Conservation (phyloP, 92 coral and sea anemone species). For the Zoanthus solanderi region DNA sequence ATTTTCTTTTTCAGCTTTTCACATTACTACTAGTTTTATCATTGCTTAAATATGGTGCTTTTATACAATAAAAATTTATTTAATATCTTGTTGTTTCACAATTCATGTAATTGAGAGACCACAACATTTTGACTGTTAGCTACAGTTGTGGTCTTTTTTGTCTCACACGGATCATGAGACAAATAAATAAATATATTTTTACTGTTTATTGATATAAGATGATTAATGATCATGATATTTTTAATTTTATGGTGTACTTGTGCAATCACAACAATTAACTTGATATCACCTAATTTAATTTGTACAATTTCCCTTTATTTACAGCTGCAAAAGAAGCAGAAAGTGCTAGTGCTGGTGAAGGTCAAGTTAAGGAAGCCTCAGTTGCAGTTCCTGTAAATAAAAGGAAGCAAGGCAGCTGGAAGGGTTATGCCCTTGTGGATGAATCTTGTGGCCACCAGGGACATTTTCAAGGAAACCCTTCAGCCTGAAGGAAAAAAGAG, state of each 20-base stretch:
- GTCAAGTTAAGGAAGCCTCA: not conserved
- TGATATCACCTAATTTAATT: not conserved
- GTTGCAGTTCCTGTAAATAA: not conserved
- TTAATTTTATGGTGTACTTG: too few relatives aligned
- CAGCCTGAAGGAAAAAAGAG: slow-evolving; percentile 10
- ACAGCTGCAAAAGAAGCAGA: not conserved
- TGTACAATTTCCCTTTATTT: slow-evolving; percentile 3
- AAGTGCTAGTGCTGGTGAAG: not conserved
- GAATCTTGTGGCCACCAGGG: slow-evolving; percentile 20
- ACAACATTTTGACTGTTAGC: too few relatives aligned
- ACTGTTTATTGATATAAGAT: too few relatives aligned
- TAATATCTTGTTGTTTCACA: too few relatives aligned
- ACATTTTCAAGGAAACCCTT: slow-evolving; percentile 69
- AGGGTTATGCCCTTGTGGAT: slow-evolving; percentile 19
- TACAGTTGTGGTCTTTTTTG: too few relatives aligned
- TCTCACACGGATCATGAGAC: too few relatives aligned
- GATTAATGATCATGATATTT: too few relatives aligned
- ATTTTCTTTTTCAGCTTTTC: slow-evolving; percentile 2
- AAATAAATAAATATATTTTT: too few relatives aligned
- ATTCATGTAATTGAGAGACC: too few relatives aligned
- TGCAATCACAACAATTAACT: not conserved
- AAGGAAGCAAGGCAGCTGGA: slow-evolving; percentile 13
- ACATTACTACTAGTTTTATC: not conserved
- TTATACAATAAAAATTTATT: not conserved
- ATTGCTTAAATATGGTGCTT: not conserved